Evolutionary conservation across 2,888 invertebrate genomes (phyloP).

Genomic region (Trachelus tabidus): DNA sequence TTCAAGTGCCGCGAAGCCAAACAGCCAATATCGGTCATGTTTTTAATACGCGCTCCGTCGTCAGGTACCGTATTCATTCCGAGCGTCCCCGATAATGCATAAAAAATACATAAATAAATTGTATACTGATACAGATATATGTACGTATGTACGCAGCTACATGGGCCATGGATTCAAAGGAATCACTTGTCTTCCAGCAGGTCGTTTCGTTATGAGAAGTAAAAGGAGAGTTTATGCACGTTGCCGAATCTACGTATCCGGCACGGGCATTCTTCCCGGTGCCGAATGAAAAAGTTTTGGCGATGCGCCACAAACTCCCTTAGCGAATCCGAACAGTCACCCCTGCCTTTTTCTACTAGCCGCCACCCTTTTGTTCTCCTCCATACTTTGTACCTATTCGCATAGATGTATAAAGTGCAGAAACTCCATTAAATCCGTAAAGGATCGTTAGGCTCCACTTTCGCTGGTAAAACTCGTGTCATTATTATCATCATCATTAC

Average conservation of each 20-base stretch:
- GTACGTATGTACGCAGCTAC: background rate
- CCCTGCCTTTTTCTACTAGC: background rate
- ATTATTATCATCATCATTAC: background rate
- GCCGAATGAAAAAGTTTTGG: background rate
- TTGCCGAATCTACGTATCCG: constrained; percentile 19
- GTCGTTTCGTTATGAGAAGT: constrained; percentile 16
- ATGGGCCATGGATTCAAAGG: background rate
- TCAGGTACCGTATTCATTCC: too few relatives aligned
- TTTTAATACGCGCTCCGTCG: too few relatives aligned
- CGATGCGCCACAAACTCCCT: background rate
- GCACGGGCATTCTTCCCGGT: background rate
- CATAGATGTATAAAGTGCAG: background rate
- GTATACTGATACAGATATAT: background rate
- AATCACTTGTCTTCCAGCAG: background rate
- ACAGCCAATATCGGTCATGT: too few relatives aligned
- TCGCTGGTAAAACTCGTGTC: background rate
- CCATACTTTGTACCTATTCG: background rate
- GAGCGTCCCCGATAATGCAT: background rate
- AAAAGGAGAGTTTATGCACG: constrained; percentile 33
- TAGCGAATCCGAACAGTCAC: background rate
- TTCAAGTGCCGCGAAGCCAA: too few relatives aligned
- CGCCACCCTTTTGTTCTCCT: background rate
- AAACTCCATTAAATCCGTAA: background rate
- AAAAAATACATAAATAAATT: background rate
- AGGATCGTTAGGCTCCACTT: background rate